Base-by-base conservation (phyloP, 2,888 invertebrate species). In the Caenorhabditis wallacei region DNA sequence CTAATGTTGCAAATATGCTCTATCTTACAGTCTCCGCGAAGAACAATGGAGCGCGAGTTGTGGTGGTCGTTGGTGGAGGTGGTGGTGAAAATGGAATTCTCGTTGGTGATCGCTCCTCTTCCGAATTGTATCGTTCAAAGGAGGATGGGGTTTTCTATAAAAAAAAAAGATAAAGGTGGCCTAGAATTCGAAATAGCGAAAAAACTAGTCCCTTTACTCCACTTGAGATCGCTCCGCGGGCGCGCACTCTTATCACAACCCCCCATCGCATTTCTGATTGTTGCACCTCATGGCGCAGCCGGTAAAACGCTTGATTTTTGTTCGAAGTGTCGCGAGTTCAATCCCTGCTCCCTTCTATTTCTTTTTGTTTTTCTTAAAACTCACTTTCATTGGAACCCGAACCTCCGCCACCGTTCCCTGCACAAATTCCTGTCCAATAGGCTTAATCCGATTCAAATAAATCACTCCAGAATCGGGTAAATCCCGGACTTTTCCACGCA, bases 381-480 rank as follows among this genome's bases (percentile, higher is more conserved):
- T 71, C 46, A 71, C 71, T 22, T 68, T 37, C 53, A 68, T 66
- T 30, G 48, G n/a, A 1, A 74, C 26, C 46, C 57, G 64, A 10
- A 76, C 76, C 46, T 69, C 68, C 0, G 69, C 76, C 1, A 61
- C 66, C 1, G 66, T 26, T 20, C 26, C 68, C 53, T 30, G n/a
- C 10, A 11, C 5, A 40, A 84, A 81, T 11, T 80, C 78, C 35
- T 83, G 78, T 0, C 53, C 72, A 46, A 86, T 80, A 22, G 86
- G 86, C 56, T 85, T 86, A 18, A 86, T 86, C 22, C 84, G 35
- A 40, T 86, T 82, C 70, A 86, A 63, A 53, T 85, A 84, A 57
- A 86, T 80, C 13, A 86, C 72, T 35, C 86, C 86, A n/a, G 84
- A 84, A 59, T 82, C 83, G 2, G 86, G 86, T 10, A 86, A 68